Evolutionary conservation across 1,140 invertebrate genomes (phyloP).

Genomic region (Scaptomyza montana): DNA sequence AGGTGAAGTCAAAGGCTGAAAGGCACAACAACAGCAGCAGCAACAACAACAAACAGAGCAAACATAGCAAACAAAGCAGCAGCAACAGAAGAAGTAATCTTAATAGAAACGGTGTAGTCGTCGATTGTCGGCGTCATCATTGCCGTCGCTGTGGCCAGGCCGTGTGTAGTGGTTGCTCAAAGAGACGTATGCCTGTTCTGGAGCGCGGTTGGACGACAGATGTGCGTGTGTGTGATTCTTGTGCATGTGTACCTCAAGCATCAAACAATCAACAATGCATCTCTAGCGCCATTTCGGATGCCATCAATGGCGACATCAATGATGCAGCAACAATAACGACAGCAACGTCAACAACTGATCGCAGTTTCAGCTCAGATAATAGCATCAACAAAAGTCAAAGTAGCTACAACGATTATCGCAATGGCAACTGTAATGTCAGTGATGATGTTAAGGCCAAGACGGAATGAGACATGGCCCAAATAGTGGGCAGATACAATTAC

Average conservation of each 20-base stretch:
- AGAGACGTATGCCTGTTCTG: slow-evolving; percentile 87
- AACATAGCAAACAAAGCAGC: background rate
- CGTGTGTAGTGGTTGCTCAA: slow-evolving; percentile 88
- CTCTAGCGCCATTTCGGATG: slow-evolving; percentile 38
- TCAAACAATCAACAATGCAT: slow-evolving; percentile 23
- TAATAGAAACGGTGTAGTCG: background rate
- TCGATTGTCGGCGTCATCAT: slow-evolving; percentile 87
- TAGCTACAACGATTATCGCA: slow-evolving; percentile 22
- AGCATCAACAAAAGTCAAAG: slow-evolving; percentile 1
- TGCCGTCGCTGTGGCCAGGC: slow-evolving; percentile 90
- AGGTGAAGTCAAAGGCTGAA: slow-evolving; percentile 40
- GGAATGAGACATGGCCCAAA: slow-evolving; percentile 45
- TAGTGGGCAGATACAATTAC: slow-evolving; percentile 5
- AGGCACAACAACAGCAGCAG: slow-evolving; percentile 23
- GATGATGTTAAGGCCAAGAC: slow-evolving; percentile 54
- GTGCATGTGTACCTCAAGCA: slow-evolving; percentile 50
- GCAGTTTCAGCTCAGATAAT: background rate
- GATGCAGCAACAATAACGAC: background rate
- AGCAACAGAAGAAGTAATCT: background rate
- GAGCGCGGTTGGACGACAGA: slow-evolving; percentile 88
- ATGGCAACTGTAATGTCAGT: slow-evolving; percentile 44
- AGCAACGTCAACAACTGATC: background rate
- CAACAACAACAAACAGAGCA: slow-evolving; percentile 24
- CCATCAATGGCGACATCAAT: slow-evolving; percentile 31
- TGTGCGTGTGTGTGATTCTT: slow-evolving; percentile 88